Evolutionary conservation across 2,888 invertebrate genomes (phyloP), one percentile per base, ranked within the genome.

Genomic region (Idaea aversata): DNA sequence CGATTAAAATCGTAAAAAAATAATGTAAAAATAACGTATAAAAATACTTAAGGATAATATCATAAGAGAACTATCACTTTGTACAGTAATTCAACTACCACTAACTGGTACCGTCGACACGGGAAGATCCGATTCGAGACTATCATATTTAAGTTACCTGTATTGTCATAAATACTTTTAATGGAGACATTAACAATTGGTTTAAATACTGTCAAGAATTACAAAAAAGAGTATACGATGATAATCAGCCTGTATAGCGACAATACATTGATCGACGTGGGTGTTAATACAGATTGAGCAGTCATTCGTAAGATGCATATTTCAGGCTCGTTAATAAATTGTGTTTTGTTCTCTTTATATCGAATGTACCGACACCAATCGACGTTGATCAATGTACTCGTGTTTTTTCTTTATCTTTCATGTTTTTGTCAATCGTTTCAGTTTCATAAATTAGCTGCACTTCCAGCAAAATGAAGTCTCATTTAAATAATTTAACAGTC

Each of bases 31-130:
- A 85, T 86, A 91, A 93, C 89, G 84, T 92, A 93, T 90, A 93
- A 93, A 93, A 93, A 93, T 92, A 92, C 91, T 89, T 89, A 90
- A 83, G 83, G 47, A 47, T 47, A 47, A 80, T 88, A 88, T 91
- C 91, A 91, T 91, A 91, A 91, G 91, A 92, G 86, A 90, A 90
- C 90, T 93, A 93, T 93, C 92, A 93, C 92, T 91, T 92, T 92
- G 90, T 92, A 93, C 92, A 91, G 82, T 25, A 25, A 25, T 83
- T 76, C 74, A 81, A 83, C 91, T 91, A 91, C 86, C 85, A 75
- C 85, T 85, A 87, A 65, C 25, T 47, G 67, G 59, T 78, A 83
- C 87, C 88, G 86, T 74, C 81, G 80, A 82, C 82, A 73, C 79
- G 78, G 88, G 87, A 90, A 89, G 88, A 90, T 83, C 87, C 79